Evolutionary conservation across 1,140 invertebrate genomes (phyloP).

Genomic region (Apolygus lucorum): DNA sequence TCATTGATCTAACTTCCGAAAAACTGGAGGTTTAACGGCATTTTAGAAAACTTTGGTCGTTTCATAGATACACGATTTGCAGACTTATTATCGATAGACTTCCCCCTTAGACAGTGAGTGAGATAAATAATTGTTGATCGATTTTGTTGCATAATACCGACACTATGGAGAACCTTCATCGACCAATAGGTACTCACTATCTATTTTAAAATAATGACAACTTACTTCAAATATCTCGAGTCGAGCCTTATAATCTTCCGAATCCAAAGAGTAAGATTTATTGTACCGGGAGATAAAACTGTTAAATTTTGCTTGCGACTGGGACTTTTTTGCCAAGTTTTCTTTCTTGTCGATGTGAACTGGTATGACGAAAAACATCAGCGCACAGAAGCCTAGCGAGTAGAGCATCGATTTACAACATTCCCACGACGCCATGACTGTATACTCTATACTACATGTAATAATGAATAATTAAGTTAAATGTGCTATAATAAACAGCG

Average conservation of each 20-base stretch:
- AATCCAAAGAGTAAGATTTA: not conserved
- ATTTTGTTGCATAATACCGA: too few species aligned
- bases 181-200: not conserved
- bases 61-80: not conserved
- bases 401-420: not conserved
- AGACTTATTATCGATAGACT: not conserved
- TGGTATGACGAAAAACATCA: not conserved
- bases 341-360: not conserved
- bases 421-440: constrained; percentile 10
- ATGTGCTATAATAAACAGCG: too few species aligned
- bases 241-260: not conserved
- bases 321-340: not conserved
- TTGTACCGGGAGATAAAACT: not conserved
- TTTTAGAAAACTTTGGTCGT: not conserved
- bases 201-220: not conserved
- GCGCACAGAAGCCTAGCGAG: not conserved
- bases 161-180: too few species aligned
- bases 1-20: too few species aligned
- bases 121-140: too few species aligned
- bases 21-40: not conserved
- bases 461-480: too few species aligned
- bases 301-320: not conserved
- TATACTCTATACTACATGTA: too few species aligned
- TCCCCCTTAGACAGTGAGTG: too few species aligned
- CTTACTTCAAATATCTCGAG: not conserved